Percentiles rank a stretch among this genome's conserved stretches.
These are phyloP conservation scores for Philantomba maxwellii DNA, from an alignment of 2,113 vertebrate genomes.

Conservation along the genomic window DNA sequence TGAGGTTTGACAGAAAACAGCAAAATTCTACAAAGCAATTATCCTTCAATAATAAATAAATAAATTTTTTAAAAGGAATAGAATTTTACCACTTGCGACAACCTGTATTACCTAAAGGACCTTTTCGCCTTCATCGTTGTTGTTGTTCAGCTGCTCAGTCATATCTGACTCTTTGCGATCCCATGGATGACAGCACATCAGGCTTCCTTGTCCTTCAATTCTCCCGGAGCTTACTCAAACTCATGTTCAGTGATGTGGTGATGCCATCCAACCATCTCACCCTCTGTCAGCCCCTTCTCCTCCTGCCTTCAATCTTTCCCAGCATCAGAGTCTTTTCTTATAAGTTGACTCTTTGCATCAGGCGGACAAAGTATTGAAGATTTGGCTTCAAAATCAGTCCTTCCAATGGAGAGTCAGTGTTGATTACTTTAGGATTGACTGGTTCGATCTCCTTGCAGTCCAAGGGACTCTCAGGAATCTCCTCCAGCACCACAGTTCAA, in stretches of 20 bases:
- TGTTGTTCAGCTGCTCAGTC: accelerated
- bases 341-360: not conserved
- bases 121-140: accelerated
- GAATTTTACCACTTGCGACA: not conserved
- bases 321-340: not conserved
- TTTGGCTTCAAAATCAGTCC: not conserved
- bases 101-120: not conserved
- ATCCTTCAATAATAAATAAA: not conserved
- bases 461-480: not conserved
- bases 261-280: not conserved
- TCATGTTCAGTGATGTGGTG: not conserved
- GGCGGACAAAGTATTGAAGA: not conserved
- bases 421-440: not conserved
- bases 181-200: accelerated
- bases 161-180: accelerated
- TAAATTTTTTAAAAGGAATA: not conserved
- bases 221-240: not conserved
- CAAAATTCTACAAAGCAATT: not conserved
- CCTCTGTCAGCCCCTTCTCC: not conserved
- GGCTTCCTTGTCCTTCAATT: not conserved
- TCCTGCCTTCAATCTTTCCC: not conserved
- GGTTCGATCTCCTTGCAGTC: not conserved
- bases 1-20: not conserved
- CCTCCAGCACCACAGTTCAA: not conserved
- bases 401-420: not conserved